phyloP scores from a whole-genome alignment of 2,888 invertebrate genomes.

The Hermaeophaga mercurialis region DNA sequence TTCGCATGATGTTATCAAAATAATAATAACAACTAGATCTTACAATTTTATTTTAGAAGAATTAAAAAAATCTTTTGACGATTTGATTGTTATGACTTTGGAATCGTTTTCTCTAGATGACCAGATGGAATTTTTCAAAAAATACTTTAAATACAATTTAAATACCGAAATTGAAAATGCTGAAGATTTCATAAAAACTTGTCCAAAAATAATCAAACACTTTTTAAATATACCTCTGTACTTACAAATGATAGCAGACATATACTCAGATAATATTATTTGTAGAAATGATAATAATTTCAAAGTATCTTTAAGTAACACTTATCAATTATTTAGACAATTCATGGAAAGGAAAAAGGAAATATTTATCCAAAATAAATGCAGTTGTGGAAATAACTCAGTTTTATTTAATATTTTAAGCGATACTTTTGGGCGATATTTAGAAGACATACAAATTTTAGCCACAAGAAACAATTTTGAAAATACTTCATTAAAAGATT shows the following conservation, averaged over 20 bases:
- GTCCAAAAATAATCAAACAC: not conserved
- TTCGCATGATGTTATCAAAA: not conserved
- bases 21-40: slow-evolving; percentile 5
- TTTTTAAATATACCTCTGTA: slow-evolving; percentile 9
- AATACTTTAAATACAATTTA: not conserved
- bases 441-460: slow-evolving; percentile 9
- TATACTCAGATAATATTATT: not conserved
- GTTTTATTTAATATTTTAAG: not conserved
- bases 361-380: slow-evolving; percentile 1
- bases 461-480: slow-evolving; percentile 2
- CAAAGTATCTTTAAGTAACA: not conserved
- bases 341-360: not conserved
- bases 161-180: not conserved
- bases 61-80: not conserved
- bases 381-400: not conserved
- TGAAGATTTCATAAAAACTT: not conserved
- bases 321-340: slow-evolving; percentile 2
- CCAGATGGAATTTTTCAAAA: slow-evolving; percentile 5
- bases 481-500: not conserved
- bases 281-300: not conserved
- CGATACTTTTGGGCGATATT: slow-evolving; percentile 3
- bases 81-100: not conserved
- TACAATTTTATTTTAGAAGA: slow-evolving; percentile 11
- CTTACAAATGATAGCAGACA: slow-evolving; percentile 9
- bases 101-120: not conserved